These are phyloP conservation scores for Vanessa tameamea DNA, from an alignment of 1,140 invertebrate genomes.

Conservation along the genomic window DNA sequence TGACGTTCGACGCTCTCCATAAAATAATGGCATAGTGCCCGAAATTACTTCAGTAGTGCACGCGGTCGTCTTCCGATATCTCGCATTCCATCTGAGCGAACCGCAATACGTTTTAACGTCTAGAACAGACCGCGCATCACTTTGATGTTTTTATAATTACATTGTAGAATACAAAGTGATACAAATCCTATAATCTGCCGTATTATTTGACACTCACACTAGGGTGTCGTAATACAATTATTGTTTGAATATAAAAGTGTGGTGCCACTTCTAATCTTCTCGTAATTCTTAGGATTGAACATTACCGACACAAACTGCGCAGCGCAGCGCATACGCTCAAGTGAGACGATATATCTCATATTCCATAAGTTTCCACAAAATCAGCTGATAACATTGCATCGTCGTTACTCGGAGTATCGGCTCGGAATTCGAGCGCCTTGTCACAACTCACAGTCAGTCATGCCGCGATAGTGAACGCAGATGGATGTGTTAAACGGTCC, in stretches of 20 bases:
- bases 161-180: too few species aligned
- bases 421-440: neutral
- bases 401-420: neutral
- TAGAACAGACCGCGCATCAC: too few species aligned
- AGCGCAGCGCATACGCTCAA: constrained; percentile 34
- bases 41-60: constrained; percentile 46
- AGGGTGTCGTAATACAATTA: neutral
- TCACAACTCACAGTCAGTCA: constrained; percentile 53
- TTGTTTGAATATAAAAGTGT: neutral
- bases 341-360: constrained; percentile 25
- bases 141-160: too few species aligned
- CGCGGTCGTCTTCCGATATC: constrained; percentile 24
- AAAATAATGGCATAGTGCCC: constrained; percentile 51
- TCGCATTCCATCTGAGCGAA: neutral
- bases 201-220: neutral
- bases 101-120: too few species aligned
- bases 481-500: constrained; percentile 79
- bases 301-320: constrained; percentile 29
- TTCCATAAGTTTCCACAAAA: constrained; percentile 50
- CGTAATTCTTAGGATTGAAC: neutral
- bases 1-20: constrained; percentile 20
- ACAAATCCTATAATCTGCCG: too few species aligned
- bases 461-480: constrained; percentile 62
- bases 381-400: constrained; percentile 55
- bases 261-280: neutral